phyloP scores from a whole-genome alignment of 2,888 invertebrate species.

The Athalia rosae region DNA sequence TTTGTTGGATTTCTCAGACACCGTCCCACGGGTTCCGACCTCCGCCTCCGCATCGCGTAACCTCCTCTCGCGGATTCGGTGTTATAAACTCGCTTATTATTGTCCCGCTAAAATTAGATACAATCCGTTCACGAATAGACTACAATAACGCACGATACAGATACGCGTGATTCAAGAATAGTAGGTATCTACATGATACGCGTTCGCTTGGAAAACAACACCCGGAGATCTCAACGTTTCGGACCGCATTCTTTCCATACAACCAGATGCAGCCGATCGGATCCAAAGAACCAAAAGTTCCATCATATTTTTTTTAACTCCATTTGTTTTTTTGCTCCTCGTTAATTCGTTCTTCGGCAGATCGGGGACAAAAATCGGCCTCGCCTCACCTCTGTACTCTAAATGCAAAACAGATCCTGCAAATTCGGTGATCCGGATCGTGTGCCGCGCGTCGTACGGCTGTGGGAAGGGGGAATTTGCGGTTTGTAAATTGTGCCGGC shows the following conservation, averaged over 20 bases:
- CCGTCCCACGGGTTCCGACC: conserved; percentile 33
- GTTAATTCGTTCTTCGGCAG: neutral
- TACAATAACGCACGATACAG: conserved; percentile 35
- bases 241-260: conserved; percentile 18
- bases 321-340: neutral
- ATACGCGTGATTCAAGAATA: conserved; percentile 23
- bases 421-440: neutral
- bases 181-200: too few species aligned
- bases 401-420: conserved; percentile 24
- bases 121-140: conserved; percentile 35
- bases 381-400: neutral
- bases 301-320: neutral
- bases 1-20: conserved; percentile 35
- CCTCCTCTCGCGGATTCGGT: conserved; percentile 34
- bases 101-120: conserved; percentile 20
- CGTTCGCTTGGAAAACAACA: conserved; percentile 33
- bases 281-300: neutral
- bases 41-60: conserved; percentile 29
- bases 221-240: conserved; percentile 26
- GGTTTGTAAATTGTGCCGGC: conserved; percentile 7
- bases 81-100: conserved; percentile 27
- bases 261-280: neutral
- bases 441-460: neutral
- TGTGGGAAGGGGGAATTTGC: neutral
- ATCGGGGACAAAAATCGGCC: neutral